phyloP scores from a whole-genome alignment of 2,888 invertebrate genomes.

The Morpho achilles region DNA sequence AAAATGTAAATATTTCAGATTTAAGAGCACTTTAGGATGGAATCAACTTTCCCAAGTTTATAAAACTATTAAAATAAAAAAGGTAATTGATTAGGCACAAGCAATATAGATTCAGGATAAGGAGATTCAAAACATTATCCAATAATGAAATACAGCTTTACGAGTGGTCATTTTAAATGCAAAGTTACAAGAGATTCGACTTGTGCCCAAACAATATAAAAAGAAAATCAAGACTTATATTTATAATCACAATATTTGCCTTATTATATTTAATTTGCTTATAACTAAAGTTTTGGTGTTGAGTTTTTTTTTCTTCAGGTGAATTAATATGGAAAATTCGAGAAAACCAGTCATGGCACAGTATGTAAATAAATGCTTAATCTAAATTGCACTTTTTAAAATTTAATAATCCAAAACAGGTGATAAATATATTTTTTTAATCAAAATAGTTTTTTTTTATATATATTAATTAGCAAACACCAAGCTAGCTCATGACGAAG shows the following conservation, averaged over 20 bases:
- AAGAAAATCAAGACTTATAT: conserved; percentile 65
- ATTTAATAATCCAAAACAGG: conserved; percentile 34
- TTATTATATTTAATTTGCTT: conserved; percentile 38
- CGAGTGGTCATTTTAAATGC: background rate
- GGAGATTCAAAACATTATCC: conserved; percentile 25
- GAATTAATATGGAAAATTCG: background rate
- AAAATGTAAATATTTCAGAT: conserved; percentile 65
- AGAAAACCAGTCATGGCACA: conserved; percentile 54
- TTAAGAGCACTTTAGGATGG: conserved; percentile 79
- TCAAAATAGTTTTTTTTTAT: conserved; percentile 23
- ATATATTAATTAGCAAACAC: conserved; percentile 22
- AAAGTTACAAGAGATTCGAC: conserved; percentile 39
- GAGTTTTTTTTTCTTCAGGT: conserved; percentile 1
- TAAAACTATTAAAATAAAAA: conserved; percentile 39
- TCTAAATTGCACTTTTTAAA: conserved; percentile 52
- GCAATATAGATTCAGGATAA: conserved; percentile 19
- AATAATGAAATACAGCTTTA: background rate
- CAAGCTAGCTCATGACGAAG: conserved; percentile 19
- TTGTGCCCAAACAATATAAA: conserved; percentile 62
- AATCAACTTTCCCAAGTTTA: conserved; percentile 67
- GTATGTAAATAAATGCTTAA: conserved; percentile 36
- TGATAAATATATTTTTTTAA: conserved; percentile 33
- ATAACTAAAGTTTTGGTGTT: conserved; percentile 27
- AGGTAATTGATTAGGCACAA: conserved; percentile 52
- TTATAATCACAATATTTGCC: conserved; percentile 73